phyloP scores from a whole-genome alignment of 2,888 invertebrate genomes.

The Hemithea aestivaria region DNA sequence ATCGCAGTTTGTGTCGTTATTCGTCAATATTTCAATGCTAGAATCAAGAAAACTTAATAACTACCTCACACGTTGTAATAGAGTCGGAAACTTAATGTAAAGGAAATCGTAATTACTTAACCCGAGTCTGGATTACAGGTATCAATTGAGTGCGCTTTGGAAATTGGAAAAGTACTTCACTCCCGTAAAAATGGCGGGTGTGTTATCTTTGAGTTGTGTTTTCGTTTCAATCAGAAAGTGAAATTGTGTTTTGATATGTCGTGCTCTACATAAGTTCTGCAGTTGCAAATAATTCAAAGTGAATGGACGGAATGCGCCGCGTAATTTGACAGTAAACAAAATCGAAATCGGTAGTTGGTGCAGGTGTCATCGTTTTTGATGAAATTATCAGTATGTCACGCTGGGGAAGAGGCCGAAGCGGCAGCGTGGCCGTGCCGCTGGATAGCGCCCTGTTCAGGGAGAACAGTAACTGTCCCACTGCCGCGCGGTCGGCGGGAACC shows the following conservation, averaged over 20 bases:
- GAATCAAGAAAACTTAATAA: conserved; percentile 46
- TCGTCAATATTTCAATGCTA: conserved; percentile 55
- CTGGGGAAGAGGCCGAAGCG: conserved; percentile 80
- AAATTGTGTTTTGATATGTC: conserved; percentile 43
- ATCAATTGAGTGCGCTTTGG: conserved; percentile 51
- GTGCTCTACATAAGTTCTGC: conserved; percentile 28
- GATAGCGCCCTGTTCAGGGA: conserved; percentile 83
- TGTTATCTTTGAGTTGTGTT: conserved; percentile 76
- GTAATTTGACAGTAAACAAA: conserved; percentile 57
- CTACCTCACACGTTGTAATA: conserved; percentile 69
- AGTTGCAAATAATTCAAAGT: conserved; percentile 32
- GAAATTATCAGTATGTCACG: conserved; percentile 81
- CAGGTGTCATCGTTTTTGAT: conserved; percentile 73
- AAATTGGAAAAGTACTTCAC: conserved; percentile 66
- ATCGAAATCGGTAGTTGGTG: conserved; percentile 55
- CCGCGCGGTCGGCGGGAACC: conserved; percentile 93
- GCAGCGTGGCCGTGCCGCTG: conserved; percentile 81
- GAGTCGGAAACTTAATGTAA: conserved; percentile 43
- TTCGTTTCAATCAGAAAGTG: conserved; percentile 64
- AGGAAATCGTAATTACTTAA: conserved; percentile 43
- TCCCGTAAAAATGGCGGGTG: conserved; percentile 78
- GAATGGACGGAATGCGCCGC: conserved; percentile 49
- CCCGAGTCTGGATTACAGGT: conserved; percentile 32
- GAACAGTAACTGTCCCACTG: conserved; percentile 92
- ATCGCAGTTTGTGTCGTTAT: conserved; percentile 75